These are phyloP conservation scores for Scaptodrosophila latifasciaeformis DNA, from an alignment of 2,888 invertebrate genomes.

Conservation along the genomic window DNA sequence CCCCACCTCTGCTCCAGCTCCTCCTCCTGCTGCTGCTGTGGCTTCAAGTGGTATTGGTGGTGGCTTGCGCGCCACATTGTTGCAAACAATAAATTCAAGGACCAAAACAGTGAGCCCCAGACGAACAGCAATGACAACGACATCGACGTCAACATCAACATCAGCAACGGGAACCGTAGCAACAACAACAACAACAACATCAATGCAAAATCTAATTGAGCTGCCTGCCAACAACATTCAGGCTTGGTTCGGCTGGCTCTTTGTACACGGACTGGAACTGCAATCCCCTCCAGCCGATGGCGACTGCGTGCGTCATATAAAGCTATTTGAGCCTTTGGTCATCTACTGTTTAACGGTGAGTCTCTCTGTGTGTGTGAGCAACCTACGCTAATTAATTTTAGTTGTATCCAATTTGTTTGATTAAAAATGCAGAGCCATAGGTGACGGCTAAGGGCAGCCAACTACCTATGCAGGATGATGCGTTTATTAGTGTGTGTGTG, in stretches of 20 bases:
- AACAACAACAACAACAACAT: constrained; percentile 11
- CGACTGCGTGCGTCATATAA: constrained; percentile 84
- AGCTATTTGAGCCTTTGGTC: constrained; percentile 95
- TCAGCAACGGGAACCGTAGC: constrained; percentile 12
- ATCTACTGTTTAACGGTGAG: constrained; percentile 91
- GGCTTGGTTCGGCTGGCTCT: constrained; percentile 72
- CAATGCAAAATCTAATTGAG: constrained; percentile 43
- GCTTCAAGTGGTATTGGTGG: too few relatives aligned
- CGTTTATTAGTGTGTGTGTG: too few relatives aligned
- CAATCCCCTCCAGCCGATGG: constrained; percentile 77
- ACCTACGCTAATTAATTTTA: constrained; percentile 65
- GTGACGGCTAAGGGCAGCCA: constrained; percentile 24
- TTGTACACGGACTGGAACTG: constrained; percentile 68
- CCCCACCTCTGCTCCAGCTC: too few relatives aligned
- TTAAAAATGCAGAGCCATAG: constrained; percentile 59
- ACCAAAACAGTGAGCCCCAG: constrained; percentile 15
- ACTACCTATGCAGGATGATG: too few relatives aligned
- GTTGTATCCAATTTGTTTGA: constrained; percentile 59
- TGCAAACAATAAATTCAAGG: constrained; percentile 47
- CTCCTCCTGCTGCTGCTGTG: too few relatives aligned
- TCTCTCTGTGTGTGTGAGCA: too few relatives aligned
- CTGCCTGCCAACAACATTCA: constrained; percentile 28
- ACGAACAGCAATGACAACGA: constrained; percentile 6
- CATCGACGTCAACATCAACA: constrained; percentile 11
- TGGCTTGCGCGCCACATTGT: constrained; percentile 41